A percentile compares a stretch with the other conserved stretches of the same genome.
phyloP scores from a whole-genome alignment of 64 coral and sea anemone genomes.

The Dendrophyllia cribrosa region DNA sequence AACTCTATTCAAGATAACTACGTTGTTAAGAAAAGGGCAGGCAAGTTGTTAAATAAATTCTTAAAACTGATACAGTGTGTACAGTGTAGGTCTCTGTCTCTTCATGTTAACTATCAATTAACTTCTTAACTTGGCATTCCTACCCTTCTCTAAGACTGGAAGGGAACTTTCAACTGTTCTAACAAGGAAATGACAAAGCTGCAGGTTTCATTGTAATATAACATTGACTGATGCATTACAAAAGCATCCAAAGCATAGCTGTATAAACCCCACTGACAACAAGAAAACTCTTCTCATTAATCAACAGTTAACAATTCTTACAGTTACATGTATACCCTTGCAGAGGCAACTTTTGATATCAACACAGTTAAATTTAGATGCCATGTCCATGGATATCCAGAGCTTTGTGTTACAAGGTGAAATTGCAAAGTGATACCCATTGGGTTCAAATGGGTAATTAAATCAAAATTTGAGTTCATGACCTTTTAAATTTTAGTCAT shows the following conservation, averaged over 20 bases:
- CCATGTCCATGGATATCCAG: constrained; percentile 25
- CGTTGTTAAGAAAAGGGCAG: too few species aligned
- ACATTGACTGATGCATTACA: constrained; percentile 21
- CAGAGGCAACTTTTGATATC: constrained; percentile 24
- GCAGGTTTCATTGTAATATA: constrained; percentile 14
- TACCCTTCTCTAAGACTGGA: constrained; percentile 22
- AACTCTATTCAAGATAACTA: neutral
- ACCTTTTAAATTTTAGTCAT: constrained; percentile 20
- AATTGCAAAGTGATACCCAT: constrained; percentile 24
- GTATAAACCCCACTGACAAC: neutral
- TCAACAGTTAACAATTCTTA: constrained; percentile 24
- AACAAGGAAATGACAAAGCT: constrained; percentile 13
- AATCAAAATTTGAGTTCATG: constrained; percentile 10
- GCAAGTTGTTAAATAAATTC: too few species aligned
- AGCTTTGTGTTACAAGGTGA: constrained; percentile 24
- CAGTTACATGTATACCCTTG: constrained; percentile 25
- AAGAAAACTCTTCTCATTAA: constrained; percentile 29
- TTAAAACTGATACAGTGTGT: constrained; percentile 1
- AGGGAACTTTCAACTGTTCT: constrained; percentile 19
- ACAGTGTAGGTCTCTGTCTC: constrained; percentile 2
- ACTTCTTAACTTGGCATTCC: constrained; percentile 7
- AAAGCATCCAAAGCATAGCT: constrained; percentile 23
- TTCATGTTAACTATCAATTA: constrained; percentile 18
- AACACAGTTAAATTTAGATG: constrained; percentile 2
- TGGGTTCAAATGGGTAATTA: constrained; percentile 25